Conservation (phyloP, 2,888 invertebrate genomes). For the Pyrrhia umbra region DNA sequence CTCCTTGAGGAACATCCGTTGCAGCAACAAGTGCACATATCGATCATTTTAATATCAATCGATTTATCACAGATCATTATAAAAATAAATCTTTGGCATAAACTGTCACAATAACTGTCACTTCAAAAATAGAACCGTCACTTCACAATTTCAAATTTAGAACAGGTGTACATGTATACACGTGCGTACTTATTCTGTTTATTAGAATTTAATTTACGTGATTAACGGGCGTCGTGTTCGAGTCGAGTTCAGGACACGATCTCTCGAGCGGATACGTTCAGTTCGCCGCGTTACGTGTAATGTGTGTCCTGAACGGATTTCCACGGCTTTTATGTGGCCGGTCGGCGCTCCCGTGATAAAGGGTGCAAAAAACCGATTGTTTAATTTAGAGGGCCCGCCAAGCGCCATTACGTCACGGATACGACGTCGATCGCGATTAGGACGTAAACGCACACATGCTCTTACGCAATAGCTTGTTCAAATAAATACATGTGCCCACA, state of each 20-base stretch:
- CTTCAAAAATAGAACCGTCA: constrained; percentile 67
- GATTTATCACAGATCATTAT: constrained; percentile 81
- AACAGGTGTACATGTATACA: constrained; percentile 62
- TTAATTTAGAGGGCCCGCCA: constrained; percentile 82
- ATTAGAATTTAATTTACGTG: constrained; percentile 50
- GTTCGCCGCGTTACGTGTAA: constrained; percentile 85
- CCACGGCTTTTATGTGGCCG: constrained; percentile 87
- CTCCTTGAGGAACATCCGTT: constrained; percentile 76
- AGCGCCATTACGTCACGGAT: constrained; percentile 83
- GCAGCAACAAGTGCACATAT: constrained; percentile 74
- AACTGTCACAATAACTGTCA: constrained; percentile 65
- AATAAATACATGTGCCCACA: constrained; percentile 87
- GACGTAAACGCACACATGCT: constrained; percentile 83
- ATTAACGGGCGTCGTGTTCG: constrained; percentile 56
- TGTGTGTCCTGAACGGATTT: constrained; percentile 88
- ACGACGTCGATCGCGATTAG: constrained; percentile 80
- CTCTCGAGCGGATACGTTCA: constrained; percentile 82
- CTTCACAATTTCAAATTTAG: constrained; percentile 68
- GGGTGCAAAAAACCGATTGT: constrained; percentile 89
- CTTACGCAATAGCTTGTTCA: constrained; percentile 84
- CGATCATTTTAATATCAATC: constrained; percentile 73
- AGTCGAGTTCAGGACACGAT: constrained; percentile 74
- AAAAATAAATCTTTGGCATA: constrained; percentile 71
- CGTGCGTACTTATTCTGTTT: constrained; percentile 56
- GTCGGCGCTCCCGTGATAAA: constrained; percentile 86